Evolutionary conservation across 2,113 vertebrate species (phyloP).

Genomic region (Neoarius graeffei): DNA sequence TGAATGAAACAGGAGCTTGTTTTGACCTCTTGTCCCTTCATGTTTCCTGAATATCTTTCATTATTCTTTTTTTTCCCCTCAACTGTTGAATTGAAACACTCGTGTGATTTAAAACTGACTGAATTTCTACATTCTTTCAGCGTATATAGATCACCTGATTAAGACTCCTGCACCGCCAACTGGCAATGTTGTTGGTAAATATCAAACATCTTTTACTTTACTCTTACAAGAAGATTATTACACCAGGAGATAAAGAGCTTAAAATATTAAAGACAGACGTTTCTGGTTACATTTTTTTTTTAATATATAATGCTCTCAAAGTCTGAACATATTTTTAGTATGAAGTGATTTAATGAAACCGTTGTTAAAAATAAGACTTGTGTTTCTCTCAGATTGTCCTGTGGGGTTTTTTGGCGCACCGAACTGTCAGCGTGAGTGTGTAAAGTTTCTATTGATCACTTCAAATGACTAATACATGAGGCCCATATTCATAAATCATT

Average conservation of each 20-base stretch:
- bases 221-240: not conserved
- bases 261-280: not conserved
- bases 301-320: not conserved
- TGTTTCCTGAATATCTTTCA: not conserved
- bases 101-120: not conserved
- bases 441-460: not conserved
- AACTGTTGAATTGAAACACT: not conserved
- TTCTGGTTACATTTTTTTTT: not conserved
- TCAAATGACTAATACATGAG: not conserved
- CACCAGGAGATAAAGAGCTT: not conserved
- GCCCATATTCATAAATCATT: not conserved
- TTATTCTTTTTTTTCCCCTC: not conserved
- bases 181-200: constrained; percentile 66
- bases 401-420: constrained; percentile 72
- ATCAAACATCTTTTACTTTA: too few relatives aligned
- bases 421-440: constrained; percentile 73
- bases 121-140: constrained; percentile 45
- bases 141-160: constrained; percentile 56
- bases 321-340: not conserved
- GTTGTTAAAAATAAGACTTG: not conserved
- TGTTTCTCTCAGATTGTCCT: constrained; percentile 60
- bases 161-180: constrained; percentile 64
- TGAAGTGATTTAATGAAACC: not conserved
- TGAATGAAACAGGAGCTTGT: not conserved
- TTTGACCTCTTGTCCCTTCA: not conserved